These are phyloP conservation scores for Helicolenus hilgendorfi DNA, from an alignment of 2,797 vertebrate genomes.

Conservation along the genomic window DNA sequence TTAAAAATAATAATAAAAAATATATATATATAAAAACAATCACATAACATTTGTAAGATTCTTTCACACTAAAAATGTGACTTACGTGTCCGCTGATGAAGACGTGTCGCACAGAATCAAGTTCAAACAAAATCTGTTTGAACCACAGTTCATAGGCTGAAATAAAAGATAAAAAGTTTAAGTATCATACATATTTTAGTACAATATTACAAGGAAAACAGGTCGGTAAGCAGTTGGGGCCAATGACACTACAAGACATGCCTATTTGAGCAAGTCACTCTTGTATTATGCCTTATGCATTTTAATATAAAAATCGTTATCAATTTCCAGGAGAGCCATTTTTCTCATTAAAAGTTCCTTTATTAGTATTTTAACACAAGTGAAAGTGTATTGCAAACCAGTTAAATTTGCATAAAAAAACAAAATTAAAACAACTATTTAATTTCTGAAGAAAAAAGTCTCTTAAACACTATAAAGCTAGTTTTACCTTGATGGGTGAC, in stretches of 20 bases:
- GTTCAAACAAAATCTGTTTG: slow-evolving; percentile 97
- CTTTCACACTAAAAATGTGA: slow-evolving; percentile 37
- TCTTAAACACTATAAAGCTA: not conserved
- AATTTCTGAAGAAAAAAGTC: not conserved
- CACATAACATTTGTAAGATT: not conserved
- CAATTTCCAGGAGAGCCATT: not conserved
- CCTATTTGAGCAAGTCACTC: not conserved
- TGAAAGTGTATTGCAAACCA: not conserved
- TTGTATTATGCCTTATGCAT: not conserved
- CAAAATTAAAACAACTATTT: not conserved
- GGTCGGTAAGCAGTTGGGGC: not conserved
- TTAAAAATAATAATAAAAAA: not conserved
- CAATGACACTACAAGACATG: not conserved
- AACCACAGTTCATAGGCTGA: slow-evolving; percentile 98
- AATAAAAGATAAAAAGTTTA: slow-evolving; percentile 55
- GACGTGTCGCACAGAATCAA: slow-evolving; percentile 96
- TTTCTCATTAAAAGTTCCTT: not conserved
- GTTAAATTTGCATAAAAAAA: not conserved
- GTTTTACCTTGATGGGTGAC: slow-evolving; percentile 97
- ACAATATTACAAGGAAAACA: not conserved
- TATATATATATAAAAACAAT: not conserved
- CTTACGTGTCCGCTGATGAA: slow-evolving; percentile 96
- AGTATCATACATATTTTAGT: not conserved
- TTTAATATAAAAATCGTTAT: not conserved
- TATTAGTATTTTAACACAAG: not conserved